Base-by-base conservation (phyloP, 2,113 vertebrate species). In the Mormyrus lacerda region DNA sequence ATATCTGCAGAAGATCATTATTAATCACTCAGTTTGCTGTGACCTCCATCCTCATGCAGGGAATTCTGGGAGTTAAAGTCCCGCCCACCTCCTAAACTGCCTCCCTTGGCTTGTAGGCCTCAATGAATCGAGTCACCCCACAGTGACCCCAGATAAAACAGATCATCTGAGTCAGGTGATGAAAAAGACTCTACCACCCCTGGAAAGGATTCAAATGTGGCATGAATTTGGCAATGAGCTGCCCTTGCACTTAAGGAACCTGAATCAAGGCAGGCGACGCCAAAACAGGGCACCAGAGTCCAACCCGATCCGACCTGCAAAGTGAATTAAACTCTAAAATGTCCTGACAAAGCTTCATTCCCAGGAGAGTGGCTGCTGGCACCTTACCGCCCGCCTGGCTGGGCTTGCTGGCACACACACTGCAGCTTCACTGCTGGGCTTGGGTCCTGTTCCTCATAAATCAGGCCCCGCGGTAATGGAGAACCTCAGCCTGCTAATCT, bases 321-420 rank as follows among this genome's bases (percentile, higher is more conserved):
- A 91, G 87, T 89, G 79, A 83, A 44, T 89, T 88, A 44, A 90
- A 90, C 73, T 42, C 31, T 87, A 87, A 89, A 50, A 83, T 92
- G 87, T 69, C 65, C 88, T 87, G 83, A 85, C 44, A 85, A 50
- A 47, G 44, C 44, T 73, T 45, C 88, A 79, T 8, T 79, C 73
- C 73, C 73, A 79, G 73, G 73, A 61, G 58, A 21, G 31, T 17
- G 13, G 4, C 73, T 7, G 13, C 10, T 42, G 73, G 91, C 89
- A 91, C 89, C 86, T 58, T 92, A 95, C 94, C 92, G 94, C 95
- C 94, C 95, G 94, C 90, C 91, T 94, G 93, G 94, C 93, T 94
- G 89, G 89, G 79, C 90, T 91, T 90, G 89, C 91, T 91, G 91
- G 92, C 92, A 94, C 58, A 95, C 93, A 93, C 91, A 93, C 92